Base-by-base conservation (phyloP, 37 sponge, comb jelly and placozoan species). In the Cliona cf. orientalis region DNA sequence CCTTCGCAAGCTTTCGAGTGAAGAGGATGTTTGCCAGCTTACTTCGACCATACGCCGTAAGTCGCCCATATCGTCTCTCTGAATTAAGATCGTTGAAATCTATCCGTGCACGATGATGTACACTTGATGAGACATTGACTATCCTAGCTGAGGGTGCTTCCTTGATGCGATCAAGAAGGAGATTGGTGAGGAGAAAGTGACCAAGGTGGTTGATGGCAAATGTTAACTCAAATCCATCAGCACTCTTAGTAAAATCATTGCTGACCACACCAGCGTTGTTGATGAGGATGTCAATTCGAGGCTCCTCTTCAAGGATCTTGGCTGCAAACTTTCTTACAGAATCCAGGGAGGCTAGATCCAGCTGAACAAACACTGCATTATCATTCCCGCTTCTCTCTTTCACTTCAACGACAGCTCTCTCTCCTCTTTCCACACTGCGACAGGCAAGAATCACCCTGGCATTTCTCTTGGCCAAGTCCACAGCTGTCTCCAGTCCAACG, bases 11-110 rank as follows among this genome's bases (percentile, higher is more conserved):
- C 35, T 78, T 77, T 23, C 81, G 57, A 5, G 96, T 78, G 64
- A 93, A 94, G 57, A 95, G 37, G 7, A 95, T 71, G 40, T 95
- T 93, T 0, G 96, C 96, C 23, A 90, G 75, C 59, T 95, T 95
- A 74, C 91, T 90, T 32, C 71, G 80, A 40, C 34, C 80, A 67
- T 95, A 95, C 0, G 85, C 80, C 40, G 44, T 9, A 34, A 26
- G 21, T 1, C 76, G n/a, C 3, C 33, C 58, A 43, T 89, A 89
- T 1, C 58, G 21, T 36, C 75, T 40, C n/a, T 69, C 56, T 25
- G 69, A 61, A 33, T 81, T 70, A 21, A 80, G 76, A 46, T 86
- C 87, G 33, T 76, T 68, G 21, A 91, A 76, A 43, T 86, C 66
- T 17, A 89, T 71, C 22, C 46, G 46, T 6, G 79, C 85, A 69